A percentile compares a stretch with the other conserved stretches of the same genome.
phyloP scores from a whole-genome alignment of 2,888 invertebrate genomes.

The Lissocephala sabroskyi region DNA sequence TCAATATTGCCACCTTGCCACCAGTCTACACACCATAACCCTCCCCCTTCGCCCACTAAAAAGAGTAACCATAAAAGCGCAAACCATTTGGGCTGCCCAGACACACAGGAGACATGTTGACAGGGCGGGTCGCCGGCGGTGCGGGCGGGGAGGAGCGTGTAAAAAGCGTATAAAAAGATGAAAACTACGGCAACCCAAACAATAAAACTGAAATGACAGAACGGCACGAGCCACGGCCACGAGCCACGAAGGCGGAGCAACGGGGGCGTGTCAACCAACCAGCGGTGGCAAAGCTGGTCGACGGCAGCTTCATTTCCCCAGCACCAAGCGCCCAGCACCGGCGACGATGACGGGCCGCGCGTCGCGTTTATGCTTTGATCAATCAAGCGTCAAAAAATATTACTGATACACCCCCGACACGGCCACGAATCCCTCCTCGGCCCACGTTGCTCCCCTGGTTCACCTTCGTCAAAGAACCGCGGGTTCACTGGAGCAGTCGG shows the following conservation, averaged over 20 bases:
- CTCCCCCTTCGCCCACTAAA: no score
- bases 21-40: no score
- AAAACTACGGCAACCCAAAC: constrained; percentile 25
- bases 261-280: neutral
- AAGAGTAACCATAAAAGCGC: no score
- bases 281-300: neutral
- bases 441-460: neutral
- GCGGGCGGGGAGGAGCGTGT: neutral
- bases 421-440: constrained; percentile 1
- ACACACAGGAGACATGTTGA: no score
- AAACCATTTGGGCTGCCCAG: no score
- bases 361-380: constrained; percentile 53
- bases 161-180: constrained; percentile 39
- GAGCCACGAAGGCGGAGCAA: neutral
- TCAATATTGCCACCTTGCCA: no score
- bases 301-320: no score
- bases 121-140: no score
- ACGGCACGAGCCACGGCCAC: constrained; percentile 6
- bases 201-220: constrained; percentile 13
- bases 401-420: constrained; percentile 11
- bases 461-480: constrained; percentile 17
- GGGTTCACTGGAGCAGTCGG: no score
- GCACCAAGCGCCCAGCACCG: constrained; percentile 14
- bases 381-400: constrained; percentile 66
- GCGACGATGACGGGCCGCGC: constrained; percentile 23